Evolutionary conservation across 2,797 vertebrate genomes (phyloP).

Genomic region (Galaxias olidus): DNA sequence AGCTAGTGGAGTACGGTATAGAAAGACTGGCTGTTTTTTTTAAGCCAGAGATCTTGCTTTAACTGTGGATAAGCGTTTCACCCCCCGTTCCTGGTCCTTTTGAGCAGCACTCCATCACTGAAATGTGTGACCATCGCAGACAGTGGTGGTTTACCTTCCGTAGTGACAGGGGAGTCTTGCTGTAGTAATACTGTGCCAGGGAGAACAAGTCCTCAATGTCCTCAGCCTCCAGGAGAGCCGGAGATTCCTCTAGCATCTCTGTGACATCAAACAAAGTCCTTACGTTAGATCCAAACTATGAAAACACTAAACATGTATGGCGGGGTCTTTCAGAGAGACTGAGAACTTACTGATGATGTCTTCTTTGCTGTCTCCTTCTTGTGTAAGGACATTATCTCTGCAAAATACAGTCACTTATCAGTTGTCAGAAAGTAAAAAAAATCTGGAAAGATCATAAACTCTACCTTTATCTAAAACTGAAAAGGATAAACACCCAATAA

Average conservation of each 20-base stretch:
- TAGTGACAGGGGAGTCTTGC: conserved; percentile 94
- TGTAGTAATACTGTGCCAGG: conserved; percentile 95
- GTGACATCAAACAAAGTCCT: conserved; percentile 35
- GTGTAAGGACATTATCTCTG: conserved; percentile 88
- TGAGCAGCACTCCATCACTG: neutral
- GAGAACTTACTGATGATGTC: conserved; percentile 87
- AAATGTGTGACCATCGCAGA: neutral
- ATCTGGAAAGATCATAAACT: no score
- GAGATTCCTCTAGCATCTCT: conserved; percentile 89
- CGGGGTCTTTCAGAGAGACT: neutral
- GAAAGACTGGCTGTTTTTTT: no score
- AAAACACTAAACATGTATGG: neutral
- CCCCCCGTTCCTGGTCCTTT: no score
- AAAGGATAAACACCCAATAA: no score
- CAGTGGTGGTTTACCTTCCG: conserved; percentile 82
- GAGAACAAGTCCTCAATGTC: conserved; percentile 95
- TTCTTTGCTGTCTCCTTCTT: conserved; percentile 85
- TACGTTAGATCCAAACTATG: neutral
- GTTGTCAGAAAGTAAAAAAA: no score
- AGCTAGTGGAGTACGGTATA: no score
- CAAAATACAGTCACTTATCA: conserved; percentile 15
- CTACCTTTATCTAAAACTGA: no score
- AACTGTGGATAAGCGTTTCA: no score
- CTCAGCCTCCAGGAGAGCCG: conserved; percentile 85
- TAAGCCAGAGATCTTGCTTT: no score